Conservation (phyloP, 2,113 vertebrate genomes). For the Dolichallabes microphthalmus region DNA sequence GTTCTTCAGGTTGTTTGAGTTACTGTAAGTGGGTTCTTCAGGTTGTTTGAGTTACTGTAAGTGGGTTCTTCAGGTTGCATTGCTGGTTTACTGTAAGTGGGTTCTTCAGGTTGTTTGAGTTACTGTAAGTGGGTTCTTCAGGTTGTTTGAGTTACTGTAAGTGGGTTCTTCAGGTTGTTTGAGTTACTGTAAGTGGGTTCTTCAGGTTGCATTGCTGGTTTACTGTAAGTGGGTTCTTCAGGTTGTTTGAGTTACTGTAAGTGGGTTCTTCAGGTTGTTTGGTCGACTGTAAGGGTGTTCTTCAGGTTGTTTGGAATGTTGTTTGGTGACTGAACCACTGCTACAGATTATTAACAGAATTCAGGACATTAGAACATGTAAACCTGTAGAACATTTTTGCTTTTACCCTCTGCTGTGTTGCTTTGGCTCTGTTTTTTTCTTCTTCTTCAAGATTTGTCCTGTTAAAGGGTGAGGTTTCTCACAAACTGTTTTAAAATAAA, state of each 20-base stretch:
- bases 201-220: too few species aligned
- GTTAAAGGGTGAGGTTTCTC: neutral
- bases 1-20: too few species aligned
- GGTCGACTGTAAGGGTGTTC: neutral
- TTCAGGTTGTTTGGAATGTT: neutral
- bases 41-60: too few species aligned
- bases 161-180: too few species aligned
- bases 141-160: neutral
- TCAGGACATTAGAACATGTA: neutral
- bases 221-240: neutral
- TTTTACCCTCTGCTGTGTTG: neutral
- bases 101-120: too few species aligned
- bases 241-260: too few species aligned
- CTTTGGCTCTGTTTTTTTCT: neutral
- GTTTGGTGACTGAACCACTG: neutral
- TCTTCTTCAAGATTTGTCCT: neutral
- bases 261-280: too few species aligned
- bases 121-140: neutral
- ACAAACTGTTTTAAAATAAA: neutral
- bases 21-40: too few species aligned
- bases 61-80: too few species aligned
- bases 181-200: too few species aligned
- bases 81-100: too few species aligned
- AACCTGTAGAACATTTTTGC: neutral
- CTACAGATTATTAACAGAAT: neutral